A percentile compares a stretch with the other conserved stretches of the same genome.
These are phyloP conservation scores for Homalodisca vitripennis DNA, from an alignment of 1,140 invertebrate species.

Conservation along the genomic window DNA sequence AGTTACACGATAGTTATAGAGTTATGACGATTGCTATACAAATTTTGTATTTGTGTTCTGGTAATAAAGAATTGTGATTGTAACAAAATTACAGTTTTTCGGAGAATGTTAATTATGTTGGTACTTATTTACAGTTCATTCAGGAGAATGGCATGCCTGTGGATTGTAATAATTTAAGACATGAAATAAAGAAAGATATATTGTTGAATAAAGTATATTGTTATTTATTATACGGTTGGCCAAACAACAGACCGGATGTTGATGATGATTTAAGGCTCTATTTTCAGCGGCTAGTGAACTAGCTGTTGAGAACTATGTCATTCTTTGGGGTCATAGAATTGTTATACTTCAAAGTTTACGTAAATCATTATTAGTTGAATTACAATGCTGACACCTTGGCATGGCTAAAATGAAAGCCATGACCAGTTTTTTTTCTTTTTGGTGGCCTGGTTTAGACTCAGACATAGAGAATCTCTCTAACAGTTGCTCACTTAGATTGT, in stretches of 20 bases:
- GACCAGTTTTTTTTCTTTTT: slow-evolving; percentile 25
- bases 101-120: too few species aligned
- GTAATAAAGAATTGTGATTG: too few species aligned
- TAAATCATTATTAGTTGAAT: slow-evolving; percentile 24
- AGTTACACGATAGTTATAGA: too few species aligned
- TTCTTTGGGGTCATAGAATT: slow-evolving; percentile 22
- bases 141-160: too few species aligned
- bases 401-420: slow-evolving; percentile 36
- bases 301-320: not conserved
- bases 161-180: too few species aligned
- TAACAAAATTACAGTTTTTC: too few species aligned
- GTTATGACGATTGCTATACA: too few species aligned
- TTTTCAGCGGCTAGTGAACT: slow-evolving; percentile 24
- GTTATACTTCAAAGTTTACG: slow-evolving; percentile 29
- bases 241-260: not conserved
- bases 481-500: not conserved
- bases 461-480: not conserved
- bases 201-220: too few species aligned
- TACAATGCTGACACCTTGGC: slow-evolving; percentile 34
- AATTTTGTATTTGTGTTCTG: too few species aligned
- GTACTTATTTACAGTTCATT: too few species aligned
- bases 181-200: too few species aligned
- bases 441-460: slow-evolving; percentile 28
- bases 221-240: too few species aligned
- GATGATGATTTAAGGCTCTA: slow-evolving; percentile 4